These are phyloP conservation scores for Agrochola lychnidis DNA, from an alignment of 2,888 invertebrate species.

Conservation along the genomic window DNA sequence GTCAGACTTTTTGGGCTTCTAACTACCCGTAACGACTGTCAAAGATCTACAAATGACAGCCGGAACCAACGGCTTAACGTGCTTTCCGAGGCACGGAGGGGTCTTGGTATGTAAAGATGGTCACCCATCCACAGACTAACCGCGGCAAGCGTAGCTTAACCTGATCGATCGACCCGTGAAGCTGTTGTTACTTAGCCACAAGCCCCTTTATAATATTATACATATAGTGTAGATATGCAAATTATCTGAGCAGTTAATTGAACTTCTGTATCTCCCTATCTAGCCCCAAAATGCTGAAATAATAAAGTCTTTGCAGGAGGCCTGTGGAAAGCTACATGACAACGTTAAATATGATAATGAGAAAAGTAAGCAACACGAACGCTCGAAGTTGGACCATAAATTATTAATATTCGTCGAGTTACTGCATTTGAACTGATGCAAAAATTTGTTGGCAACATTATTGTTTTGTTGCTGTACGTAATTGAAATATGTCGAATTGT, in stretches of 20 bases:
- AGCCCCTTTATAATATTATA: no score
- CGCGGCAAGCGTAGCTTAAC: no score
- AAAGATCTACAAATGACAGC: no score
- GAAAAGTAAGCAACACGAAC: conserved; percentile 79
- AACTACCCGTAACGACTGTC: no score
- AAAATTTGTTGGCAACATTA: conserved; percentile 47
- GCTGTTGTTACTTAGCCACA: no score
- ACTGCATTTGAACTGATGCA: conserved; percentile 55
- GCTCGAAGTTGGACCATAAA: conserved; percentile 78
- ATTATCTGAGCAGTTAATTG: neutral
- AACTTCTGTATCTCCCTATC: conserved; percentile 30
- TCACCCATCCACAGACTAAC: no score
- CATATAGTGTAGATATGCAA: no score
- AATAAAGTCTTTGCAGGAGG: conserved; percentile 74
- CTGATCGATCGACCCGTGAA: no score
- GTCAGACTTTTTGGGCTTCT: no score
- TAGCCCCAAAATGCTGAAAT: conserved; percentile 70
- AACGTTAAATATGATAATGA: conserved; percentile 82
- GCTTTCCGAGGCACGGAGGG: no score
- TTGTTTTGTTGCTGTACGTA: conserved; percentile 38
- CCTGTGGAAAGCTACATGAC: conserved; percentile 73
- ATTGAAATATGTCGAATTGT: conserved; percentile 42
- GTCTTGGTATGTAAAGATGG: no score
- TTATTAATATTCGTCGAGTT: conserved; percentile 75
- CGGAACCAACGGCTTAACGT: no score